Evolutionary conservation across 2,113 vertebrate species (phyloP), one percentile per base, ranked within the genome.

Genomic region (Cardinalis cardinalis): DNA sequence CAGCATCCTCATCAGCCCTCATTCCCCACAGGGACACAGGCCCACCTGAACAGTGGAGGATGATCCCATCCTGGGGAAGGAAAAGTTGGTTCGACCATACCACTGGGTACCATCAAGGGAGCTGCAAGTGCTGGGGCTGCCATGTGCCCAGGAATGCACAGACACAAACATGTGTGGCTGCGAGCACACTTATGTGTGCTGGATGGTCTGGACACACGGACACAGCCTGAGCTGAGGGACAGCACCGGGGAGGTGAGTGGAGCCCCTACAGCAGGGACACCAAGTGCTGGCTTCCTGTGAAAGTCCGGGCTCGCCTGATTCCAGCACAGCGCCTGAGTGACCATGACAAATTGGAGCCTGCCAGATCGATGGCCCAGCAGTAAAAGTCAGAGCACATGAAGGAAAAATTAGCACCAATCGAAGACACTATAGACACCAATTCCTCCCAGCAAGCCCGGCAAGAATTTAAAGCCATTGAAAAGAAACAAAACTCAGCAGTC

Each of bases 371-470:
- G 92, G 76, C 84, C 84, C 88, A 78, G 94, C 96, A 94, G 90
- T 97, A 96, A 96, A 97, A 96, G 95, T 96, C 96, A 96, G 96
- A 92, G 95, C 95, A 93, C 95, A 96, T 76, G 94, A 95, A 96
- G 95, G 94, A 93, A 97, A 97, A 97, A 97, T 96, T 96, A 97
- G 96, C 95, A 96, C 96, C 89, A 96, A 97, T 97, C 96, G 96
- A 97, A 97, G 95, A 79, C 6, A 85, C 96, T 96, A 95, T 95
- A 97, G 96, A 96, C 96, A 96, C 96, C 96, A 91, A 97, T 97
- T 96, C 96, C 95, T 96, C 94, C 95, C 94, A 94, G 94, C 61
- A 88, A 96, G 95, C 91, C 95, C 1, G 36, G 91, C n/a, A 92
- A 96, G 96, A 95, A 96, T 96, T 96, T 96, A 97, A 96, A 96